phyloP scores from a whole-genome alignment of 2,113 vertebrate genomes.

The Notothenia coriiceps region DNA sequence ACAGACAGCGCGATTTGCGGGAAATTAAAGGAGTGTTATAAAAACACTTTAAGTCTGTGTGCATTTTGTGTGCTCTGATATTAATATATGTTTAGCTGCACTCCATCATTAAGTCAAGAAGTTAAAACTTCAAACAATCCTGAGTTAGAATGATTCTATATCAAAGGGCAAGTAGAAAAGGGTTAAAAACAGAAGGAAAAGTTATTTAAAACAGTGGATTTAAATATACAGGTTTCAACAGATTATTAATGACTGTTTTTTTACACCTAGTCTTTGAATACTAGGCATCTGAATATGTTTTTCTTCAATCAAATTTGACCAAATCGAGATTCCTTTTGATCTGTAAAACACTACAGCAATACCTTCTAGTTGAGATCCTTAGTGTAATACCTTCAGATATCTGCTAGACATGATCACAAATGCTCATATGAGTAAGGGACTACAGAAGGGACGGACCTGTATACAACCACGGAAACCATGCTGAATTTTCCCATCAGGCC shows the following conservation, averaged over 20 bases:
- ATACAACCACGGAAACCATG: constrained; percentile 92
- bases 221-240: background rate
- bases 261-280: background rate
- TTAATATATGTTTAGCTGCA: background rate
- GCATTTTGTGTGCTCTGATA: background rate
- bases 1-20: background rate
- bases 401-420: background rate
- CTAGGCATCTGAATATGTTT: background rate
- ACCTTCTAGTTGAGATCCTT: background rate
- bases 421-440: background rate
- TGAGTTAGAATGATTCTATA: background rate
- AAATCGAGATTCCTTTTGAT: background rate
- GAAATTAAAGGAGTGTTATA: background rate
- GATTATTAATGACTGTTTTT: background rate
- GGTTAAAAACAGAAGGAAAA: background rate
- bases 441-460: constrained; percentile 83
- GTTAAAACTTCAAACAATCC: background rate
- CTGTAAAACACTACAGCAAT: background rate
- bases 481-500: constrained; percentile 79
- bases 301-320: background rate
- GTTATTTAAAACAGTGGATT: background rate
- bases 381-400: background rate
- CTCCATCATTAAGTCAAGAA: background rate
- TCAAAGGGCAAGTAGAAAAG: background rate
- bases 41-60: background rate